Percentiles rank a stretch among this genome's conserved stretches.
phyloP scores from a whole-genome alignment of 1,140 invertebrate genomes.

The Cepaea nemoralis region DNA sequence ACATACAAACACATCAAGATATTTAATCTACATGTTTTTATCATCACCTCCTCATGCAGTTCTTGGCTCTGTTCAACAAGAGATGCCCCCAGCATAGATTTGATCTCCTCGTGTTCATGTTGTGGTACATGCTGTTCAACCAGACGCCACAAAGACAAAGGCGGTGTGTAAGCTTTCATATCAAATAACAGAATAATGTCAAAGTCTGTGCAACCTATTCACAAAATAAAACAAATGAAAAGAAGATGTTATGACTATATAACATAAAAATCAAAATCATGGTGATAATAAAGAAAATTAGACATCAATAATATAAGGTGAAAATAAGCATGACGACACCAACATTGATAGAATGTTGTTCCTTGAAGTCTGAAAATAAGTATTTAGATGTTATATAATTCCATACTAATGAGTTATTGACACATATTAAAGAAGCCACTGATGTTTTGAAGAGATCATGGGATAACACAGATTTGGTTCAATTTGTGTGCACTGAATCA shows the following conservation, averaged over 20 bases:
- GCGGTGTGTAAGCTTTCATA: conserved; percentile 61
- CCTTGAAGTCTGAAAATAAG: too few relatives aligned
- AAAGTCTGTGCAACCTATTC: background rate
- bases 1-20: too few relatives aligned
- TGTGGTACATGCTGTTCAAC: conserved; percentile 61
- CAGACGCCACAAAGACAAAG: conserved; percentile 65
- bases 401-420: too few relatives aligned
- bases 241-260: too few relatives aligned
- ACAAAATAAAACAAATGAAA: conserved; percentile 5
- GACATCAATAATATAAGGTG: background rate
- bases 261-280: background rate
- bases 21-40: too few relatives aligned
- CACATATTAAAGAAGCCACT: too few relatives aligned
- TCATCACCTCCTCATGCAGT: conserved; percentile 64
- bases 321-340: background rate
- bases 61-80: conserved; percentile 68
- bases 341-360: too few relatives aligned
- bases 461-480: too few relatives aligned
- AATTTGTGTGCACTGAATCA: too few relatives aligned
- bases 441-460: too few relatives aligned
- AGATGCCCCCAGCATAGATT: conserved; percentile 65
- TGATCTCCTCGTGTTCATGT: conserved; percentile 66
- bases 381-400: too few relatives aligned
- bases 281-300: background rate
- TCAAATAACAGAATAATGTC: conserved; percentile 52